Percentiles rank a stretch among this genome's conserved stretches.
Conservation (phyloP, 2,113 vertebrate genomes). For the Nanorana parkeri region DNA sequence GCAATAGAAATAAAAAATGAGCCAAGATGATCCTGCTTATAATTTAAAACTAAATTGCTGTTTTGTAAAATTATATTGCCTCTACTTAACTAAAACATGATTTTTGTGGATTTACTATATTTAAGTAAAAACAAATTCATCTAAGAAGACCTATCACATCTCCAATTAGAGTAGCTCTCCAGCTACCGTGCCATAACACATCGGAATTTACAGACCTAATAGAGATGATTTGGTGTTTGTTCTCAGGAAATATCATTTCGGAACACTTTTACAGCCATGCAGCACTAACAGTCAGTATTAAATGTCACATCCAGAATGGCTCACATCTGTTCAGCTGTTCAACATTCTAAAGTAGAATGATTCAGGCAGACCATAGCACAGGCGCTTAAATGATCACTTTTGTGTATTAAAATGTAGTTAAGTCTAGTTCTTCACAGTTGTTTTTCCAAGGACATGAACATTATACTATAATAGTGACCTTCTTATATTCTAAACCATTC, state of each 20-base stretch:
- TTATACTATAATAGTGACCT: background rate
- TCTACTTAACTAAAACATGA: constrained; percentile 8
- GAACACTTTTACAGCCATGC: constrained; percentile 54
- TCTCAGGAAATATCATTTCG: constrained; percentile 53
- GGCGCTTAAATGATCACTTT: constrained; percentile 51
- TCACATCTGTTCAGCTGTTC: constrained; percentile 53
- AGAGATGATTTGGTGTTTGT: constrained; percentile 57
- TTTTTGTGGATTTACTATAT: constrained; percentile 33
- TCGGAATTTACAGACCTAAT: constrained; percentile 57
- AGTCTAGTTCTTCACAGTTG: constrained; percentile 49
- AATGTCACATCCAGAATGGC: constrained; percentile 50
- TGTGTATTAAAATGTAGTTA: constrained; percentile 54
- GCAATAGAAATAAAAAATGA: too few species aligned
- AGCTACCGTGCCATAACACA: constrained; percentile 33
- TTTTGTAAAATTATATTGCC: background rate
- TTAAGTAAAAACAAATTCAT: constrained; percentile 51
- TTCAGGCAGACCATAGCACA: constrained; percentile 38
- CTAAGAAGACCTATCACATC: constrained; percentile 28
- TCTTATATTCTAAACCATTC: background rate
- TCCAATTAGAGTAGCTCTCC: constrained; percentile 46
- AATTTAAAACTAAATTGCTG: background rate
- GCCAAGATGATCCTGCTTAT: too few species aligned
- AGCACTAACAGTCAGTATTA: constrained; percentile 52
- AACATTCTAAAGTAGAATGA: constrained; percentile 35
- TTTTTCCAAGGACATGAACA: constrained; percentile 49